These are phyloP conservation scores for Lithophane leautieri DNA, from an alignment of 2,888 invertebrate species.

Conservation along the genomic window DNA sequence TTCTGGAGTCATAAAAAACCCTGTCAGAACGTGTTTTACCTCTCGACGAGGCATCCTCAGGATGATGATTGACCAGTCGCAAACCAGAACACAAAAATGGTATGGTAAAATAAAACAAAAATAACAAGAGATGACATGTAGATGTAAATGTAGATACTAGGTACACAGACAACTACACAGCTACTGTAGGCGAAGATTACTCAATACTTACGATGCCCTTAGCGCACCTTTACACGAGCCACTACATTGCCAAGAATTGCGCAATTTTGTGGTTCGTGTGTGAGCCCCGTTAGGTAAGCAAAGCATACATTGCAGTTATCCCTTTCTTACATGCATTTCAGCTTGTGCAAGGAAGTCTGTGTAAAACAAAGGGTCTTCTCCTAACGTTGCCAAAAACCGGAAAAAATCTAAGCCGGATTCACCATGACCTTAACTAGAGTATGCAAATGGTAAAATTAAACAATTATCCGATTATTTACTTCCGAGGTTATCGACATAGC, in stretches of 20 bases:
- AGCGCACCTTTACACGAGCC: too few species aligned
- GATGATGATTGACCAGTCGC: too few species aligned
- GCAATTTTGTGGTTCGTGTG: too few species aligned
- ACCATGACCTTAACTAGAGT: slow-evolving; percentile 35
- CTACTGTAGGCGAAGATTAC: neutral
- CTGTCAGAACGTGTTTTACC: too few species aligned
- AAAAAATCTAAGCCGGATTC: slow-evolving; percentile 1
- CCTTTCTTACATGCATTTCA: neutral
- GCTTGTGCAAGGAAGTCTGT: neutral
- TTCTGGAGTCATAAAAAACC: too few species aligned
- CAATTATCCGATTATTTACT: slow-evolving; percentile 41
- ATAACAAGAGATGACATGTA: too few species aligned
- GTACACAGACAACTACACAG: neutral
- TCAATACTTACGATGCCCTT: neutral
- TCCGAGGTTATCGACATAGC: slow-evolving; percentile 53
- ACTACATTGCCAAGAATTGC: too few species aligned
- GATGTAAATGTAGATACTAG: too few species aligned
- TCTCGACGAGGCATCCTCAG: too few species aligned
- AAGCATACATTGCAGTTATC: neutral
- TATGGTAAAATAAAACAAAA: too few species aligned
- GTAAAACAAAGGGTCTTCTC: neutral
- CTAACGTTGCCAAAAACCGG: neutral
- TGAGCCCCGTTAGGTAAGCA: neutral
- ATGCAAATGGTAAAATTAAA: slow-evolving; percentile 40
- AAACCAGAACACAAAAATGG: too few species aligned